phyloP scores from a whole-genome alignment of 2,888 invertebrate species.

The Drosophila kambysellisi region DNA sequence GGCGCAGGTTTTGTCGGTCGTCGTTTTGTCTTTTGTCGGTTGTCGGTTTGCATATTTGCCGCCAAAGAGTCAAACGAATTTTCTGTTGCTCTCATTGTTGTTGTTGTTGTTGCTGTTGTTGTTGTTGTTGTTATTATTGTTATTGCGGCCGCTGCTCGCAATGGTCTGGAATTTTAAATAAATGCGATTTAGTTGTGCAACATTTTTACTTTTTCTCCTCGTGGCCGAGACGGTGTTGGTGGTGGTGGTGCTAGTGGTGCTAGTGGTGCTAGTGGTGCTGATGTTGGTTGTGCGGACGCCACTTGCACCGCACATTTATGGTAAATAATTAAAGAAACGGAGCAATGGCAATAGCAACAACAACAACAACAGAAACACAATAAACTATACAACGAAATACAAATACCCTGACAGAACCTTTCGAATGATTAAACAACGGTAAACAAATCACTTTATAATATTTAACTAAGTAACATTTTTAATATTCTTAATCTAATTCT shows the following conservation, averaged over 20 bases:
- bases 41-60: constrained; percentile 66
- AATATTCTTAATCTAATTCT: not conserved
- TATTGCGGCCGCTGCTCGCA: constrained; percentile 44
- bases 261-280: too few species aligned
- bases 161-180: constrained; percentile 80
- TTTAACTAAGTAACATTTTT: not conserved
- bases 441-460: not conserved
- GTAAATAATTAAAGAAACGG: constrained; percentile 52
- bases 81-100: constrained; percentile 55
- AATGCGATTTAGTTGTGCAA: constrained; percentile 80
- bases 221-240: constrained; percentile 17
- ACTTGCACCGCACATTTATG: constrained; percentile 66
- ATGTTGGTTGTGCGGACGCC: constrained; percentile 29
- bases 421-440: not conserved
- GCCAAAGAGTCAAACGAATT: constrained; percentile 68
- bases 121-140: constrained; percentile 38
- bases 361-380: not conserved
- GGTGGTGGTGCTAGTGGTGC: not conserved
- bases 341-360: constrained; percentile 22
- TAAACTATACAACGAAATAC: not conserved
- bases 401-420: constrained; percentile 10
- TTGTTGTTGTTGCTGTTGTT: constrained; percentile 40
- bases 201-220: constrained; percentile 49
- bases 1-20: constrained; percentile 40
- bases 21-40: constrained; percentile 21